Percentiles rank a stretch among this genome's conserved stretches.
Conservation (phyloP, 92 coral and sea anemone genomes). For the Desmophyllum pertusum region DNA sequence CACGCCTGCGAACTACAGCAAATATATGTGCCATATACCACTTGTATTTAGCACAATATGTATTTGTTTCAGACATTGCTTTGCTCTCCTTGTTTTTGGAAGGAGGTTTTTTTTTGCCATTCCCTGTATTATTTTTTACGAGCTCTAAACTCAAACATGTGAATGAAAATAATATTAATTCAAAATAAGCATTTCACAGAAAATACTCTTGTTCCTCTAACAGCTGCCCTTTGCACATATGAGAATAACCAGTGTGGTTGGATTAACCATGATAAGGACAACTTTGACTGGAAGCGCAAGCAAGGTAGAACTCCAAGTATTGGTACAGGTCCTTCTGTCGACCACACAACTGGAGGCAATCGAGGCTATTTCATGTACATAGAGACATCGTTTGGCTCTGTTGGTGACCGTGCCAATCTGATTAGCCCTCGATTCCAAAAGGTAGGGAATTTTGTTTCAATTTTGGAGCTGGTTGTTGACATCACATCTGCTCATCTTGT, state of each 20-base stretch:
- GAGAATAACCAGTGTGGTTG: conserved; percentile 88
- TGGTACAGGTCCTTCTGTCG: conserved; percentile 94
- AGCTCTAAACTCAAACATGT: too few relatives aligned
- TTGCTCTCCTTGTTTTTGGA: too few relatives aligned
- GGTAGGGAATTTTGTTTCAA: conserved; percentile 46
- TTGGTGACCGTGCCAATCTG: conserved; percentile 81
- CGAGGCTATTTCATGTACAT: conserved; percentile 88
- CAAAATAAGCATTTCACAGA: background rate
- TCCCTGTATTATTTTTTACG: too few relatives aligned
- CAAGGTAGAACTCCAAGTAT: conserved; percentile 86
- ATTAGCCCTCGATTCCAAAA: conserved; percentile 77
- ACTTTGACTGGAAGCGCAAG: conserved; percentile 92
- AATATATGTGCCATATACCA: too few relatives aligned
- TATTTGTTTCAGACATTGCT: too few relatives aligned
- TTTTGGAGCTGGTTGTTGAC: background rate
- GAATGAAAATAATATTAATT: too few relatives aligned
- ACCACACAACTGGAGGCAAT: conserved; percentile 90
- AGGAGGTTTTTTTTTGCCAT: too few relatives aligned
- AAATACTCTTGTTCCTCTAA: background rate
- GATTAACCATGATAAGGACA: conserved; percentile 77
- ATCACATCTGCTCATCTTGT: too few relatives aligned
- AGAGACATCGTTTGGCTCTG: conserved; percentile 82
- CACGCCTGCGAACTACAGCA: too few relatives aligned
- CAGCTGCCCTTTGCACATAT: conserved; percentile 87
- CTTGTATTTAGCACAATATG: too few relatives aligned